Conservation (phyloP, 2,113 vertebrate genomes). For the Eulemur rufifrons region DNA sequence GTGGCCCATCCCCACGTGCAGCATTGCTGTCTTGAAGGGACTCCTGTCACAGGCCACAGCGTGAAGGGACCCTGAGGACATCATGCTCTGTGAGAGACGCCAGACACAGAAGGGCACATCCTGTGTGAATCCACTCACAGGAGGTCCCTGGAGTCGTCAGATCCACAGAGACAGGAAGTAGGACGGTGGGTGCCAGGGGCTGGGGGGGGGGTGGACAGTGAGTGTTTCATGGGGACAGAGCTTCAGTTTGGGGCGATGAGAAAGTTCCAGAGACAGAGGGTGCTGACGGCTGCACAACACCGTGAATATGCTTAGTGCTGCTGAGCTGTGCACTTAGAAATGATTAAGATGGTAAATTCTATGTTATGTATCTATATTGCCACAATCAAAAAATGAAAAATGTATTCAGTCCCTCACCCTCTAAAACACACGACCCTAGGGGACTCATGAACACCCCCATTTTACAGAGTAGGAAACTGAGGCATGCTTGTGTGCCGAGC, state of each 20-base stretch:
- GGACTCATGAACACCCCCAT: background rate
- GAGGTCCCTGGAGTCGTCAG: background rate
- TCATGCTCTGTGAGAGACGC: background rate
- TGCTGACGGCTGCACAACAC: rapidly evolving
- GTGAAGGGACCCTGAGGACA: background rate
- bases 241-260: background rate
- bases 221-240: background rate
- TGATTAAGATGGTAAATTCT: background rate
- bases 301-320: background rate
- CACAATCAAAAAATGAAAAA: background rate
- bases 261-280: background rate
- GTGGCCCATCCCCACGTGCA: rapidly evolving
- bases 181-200: background rate
- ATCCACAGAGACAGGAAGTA: background rate
- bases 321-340: background rate
- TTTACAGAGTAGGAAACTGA: background rate
- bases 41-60: rapidly evolving
- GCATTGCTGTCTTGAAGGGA: background rate
- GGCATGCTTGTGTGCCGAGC: background rate
- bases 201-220: too few species aligned
- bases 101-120: background rate
- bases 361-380: background rate
- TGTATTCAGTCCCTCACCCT: background rate
- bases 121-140: background rate
- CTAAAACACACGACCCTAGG: background rate